A percentile compares a stretch with the other conserved stretches of the same genome.
Conservation (phyloP, 2,797 vertebrate species). For the Ptychadena robeensis region DNA sequence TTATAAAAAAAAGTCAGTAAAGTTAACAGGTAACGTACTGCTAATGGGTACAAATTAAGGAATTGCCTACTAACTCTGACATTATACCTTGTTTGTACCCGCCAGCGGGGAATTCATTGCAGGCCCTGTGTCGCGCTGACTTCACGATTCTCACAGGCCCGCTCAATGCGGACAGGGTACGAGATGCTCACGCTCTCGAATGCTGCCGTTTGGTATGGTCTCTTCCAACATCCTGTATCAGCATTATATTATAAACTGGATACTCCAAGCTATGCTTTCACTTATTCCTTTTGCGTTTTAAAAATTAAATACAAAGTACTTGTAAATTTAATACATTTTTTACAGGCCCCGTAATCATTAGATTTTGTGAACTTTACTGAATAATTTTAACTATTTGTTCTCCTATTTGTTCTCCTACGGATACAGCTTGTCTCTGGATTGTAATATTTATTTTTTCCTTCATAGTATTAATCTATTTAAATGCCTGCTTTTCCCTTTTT, state of each 20-base stretch:
- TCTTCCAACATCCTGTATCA: slow-evolving; percentile 99
- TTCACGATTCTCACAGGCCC: slow-evolving; percentile 99
- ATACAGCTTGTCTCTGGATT: slow-evolving; percentile 98
- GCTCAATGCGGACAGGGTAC: slow-evolving; percentile 99
- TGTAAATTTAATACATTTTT: slow-evolving; percentile 98
- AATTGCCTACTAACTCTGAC: slow-evolving; percentile 99
- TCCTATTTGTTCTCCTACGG: slow-evolving; percentile 99
- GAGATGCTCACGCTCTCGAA: slow-evolving; percentile 99
- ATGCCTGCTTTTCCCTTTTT: slow-evolving; percentile 94
- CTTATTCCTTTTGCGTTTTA: slow-evolving; percentile 89
- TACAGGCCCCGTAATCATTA: slow-evolving; percentile 99
- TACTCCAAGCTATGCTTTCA: slow-evolving; percentile 96
- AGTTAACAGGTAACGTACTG: slow-evolving; percentile 99
- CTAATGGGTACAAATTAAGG: slow-evolving; percentile 99
- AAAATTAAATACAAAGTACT: slow-evolving; percentile 70
- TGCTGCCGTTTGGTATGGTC: slow-evolving; percentile 99
- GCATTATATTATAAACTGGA: slow-evolving; percentile 97
- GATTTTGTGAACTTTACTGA: slow-evolving; percentile 89
- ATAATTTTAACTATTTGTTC: slow-evolving; percentile 97
- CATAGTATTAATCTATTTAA: slow-evolving; percentile 96
- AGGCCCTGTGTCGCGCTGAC: slow-evolving; percentile 99
- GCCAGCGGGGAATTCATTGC: slow-evolving; percentile 99
- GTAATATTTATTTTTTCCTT: slow-evolving; percentile 86
- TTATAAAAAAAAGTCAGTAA: slow-evolving; percentile 94
- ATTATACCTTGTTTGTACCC: slow-evolving; percentile 99